Evolutionary conservation across 2,113 vertebrate species (phyloP).

Genomic region (Perognathus longimembris): DNA sequence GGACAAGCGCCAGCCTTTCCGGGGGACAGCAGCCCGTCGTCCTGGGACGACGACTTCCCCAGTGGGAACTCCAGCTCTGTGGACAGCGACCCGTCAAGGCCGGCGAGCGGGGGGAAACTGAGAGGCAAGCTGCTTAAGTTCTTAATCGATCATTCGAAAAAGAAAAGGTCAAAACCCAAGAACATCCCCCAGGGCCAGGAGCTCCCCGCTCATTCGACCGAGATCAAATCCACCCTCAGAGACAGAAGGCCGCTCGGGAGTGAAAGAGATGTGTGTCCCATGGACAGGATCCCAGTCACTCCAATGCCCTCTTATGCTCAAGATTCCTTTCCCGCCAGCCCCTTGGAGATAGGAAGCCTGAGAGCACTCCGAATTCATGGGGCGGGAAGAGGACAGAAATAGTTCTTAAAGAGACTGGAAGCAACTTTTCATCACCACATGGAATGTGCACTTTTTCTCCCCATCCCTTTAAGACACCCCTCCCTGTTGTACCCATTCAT

Average conservation of each 20-base stretch:
- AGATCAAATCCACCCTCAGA: background rate
- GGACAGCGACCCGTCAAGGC: background rate
- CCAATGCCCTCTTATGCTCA: background rate
- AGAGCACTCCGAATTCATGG: background rate
- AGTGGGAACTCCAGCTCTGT: background rate
- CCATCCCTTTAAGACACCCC: background rate
- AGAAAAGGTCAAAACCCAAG: background rate
- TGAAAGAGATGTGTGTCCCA: background rate
- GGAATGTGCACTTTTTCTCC: background rate
- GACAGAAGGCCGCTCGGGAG: background rate
- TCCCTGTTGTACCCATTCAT: background rate
- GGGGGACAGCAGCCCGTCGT: background rate
- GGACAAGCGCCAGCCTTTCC: background rate
- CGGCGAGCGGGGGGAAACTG: accelerated
- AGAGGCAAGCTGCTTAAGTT: background rate
- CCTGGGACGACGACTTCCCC: background rate
- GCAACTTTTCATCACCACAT: background rate
- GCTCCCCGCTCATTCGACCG: background rate
- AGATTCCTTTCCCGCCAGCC: background rate
- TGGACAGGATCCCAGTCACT: no score
- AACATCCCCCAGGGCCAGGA: background rate
- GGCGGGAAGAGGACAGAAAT: background rate
- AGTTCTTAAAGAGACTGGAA: background rate
- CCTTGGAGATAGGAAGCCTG: background rate
- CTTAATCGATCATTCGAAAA: background rate